Percentiles rank a stretch among this genome's conserved stretches.
Evolutionary conservation across 2,888 invertebrate genomes (phyloP).

Genomic region (Arge pagana): DNA sequence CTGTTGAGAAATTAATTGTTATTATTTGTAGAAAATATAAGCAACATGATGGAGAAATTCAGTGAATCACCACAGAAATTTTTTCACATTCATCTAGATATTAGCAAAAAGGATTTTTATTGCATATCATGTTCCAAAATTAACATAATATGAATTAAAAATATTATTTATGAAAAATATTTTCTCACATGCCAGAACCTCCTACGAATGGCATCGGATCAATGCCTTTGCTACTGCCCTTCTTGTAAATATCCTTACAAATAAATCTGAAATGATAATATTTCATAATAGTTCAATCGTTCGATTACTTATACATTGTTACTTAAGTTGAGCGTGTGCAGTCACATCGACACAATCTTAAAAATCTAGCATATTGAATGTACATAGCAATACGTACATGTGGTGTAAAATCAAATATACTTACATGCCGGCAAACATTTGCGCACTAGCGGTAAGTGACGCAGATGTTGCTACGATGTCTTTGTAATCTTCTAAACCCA

Average conservation of each 20-base stretch:
- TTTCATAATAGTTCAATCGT: no score
- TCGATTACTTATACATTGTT: conserved; percentile 11
- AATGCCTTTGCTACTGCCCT: conserved; percentile 68
- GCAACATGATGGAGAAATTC: no score
- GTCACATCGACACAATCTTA: conserved; percentile 1
- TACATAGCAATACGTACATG: conserved; percentile 10
- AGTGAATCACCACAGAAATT: no score
- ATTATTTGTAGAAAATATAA: no score
- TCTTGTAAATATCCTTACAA: conserved; percentile 74
- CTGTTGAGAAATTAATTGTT: no score
- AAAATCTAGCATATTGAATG: conserved; percentile 1
- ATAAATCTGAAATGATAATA: conserved; percentile 65
- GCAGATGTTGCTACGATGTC: conserved; percentile 71
- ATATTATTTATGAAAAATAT: not conserved
- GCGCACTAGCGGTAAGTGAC: conserved; percentile 75
- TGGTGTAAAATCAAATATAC: conserved; percentile 37
- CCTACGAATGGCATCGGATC: conserved; percentile 76
- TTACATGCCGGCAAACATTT: conserved; percentile 79
- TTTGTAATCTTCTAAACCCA: conserved; percentile 69
- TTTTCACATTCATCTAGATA: not conserved
- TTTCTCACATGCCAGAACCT: conserved; percentile 76
- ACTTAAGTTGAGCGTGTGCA: not conserved
- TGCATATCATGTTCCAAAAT: not conserved
- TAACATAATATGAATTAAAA: not conserved
- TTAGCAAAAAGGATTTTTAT: not conserved